Conservation (phyloP, 1,140 invertebrate species). For the Propsilocerus akamusi region DNA sequence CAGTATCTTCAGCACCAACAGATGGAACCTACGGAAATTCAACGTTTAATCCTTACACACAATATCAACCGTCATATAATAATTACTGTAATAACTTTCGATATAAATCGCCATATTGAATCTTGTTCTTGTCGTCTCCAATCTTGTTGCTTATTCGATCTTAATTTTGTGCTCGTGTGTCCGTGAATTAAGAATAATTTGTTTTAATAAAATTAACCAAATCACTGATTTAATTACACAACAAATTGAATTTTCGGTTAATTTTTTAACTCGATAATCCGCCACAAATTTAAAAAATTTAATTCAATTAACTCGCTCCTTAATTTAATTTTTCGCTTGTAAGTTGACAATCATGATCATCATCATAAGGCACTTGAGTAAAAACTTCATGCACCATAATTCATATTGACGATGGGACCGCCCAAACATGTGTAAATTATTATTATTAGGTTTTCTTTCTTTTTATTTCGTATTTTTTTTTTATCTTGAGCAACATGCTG, state of each 20-base stretch:
- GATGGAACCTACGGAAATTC: neutral
- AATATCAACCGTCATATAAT: neutral
- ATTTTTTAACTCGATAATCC: neutral
- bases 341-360: no score
- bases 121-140: neutral
- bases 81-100: constrained; percentile 1
- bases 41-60: neutral
- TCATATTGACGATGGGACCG: no score
- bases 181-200: no score
- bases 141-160: neutral
- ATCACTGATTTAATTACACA: neutral
- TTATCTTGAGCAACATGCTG: no score
- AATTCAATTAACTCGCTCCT: no score
- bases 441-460: no score
- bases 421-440: no score
- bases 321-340: no score
- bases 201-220: neutral
- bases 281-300: neutral
- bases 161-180: no score
- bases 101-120: neutral
- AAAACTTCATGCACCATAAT: no score
- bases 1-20: neutral
- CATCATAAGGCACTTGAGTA: no score
- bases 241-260: neutral
- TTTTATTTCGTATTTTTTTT: no score